phyloP scores from a whole-genome alignment of 1,140 invertebrate genomes.

The Caenorhabditis tropicalis region DNA sequence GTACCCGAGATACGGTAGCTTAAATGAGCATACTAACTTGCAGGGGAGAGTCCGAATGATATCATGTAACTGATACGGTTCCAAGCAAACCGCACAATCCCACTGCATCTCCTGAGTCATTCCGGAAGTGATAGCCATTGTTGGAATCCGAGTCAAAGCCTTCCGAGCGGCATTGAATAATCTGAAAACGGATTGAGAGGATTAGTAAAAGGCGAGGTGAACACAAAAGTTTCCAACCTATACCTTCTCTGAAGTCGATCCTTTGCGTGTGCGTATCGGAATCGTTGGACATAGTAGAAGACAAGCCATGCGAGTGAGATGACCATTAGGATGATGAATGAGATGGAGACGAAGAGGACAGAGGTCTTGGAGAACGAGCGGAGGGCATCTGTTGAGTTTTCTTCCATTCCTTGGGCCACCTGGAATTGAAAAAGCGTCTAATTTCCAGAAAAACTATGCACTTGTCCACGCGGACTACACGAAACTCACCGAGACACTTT shows the following conservation, averaged over 20 bases:
- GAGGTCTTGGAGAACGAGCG: conserved; percentile 70
- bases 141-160: conserved; percentile 86
- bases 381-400: conserved; percentile 58
- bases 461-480: not conserved
- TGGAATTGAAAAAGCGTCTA: not conserved
- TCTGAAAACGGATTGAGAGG: conserved; percentile 69
- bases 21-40: too few species aligned
- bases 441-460: too few species aligned
- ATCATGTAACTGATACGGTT: conserved; percentile 84
- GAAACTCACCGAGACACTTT: not conserved
- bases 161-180: conserved; percentile 88
- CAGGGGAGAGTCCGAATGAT: conserved; percentile 85
- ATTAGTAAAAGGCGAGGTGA: not conserved
- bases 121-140: conserved; percentile 79
- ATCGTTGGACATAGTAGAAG: conserved; percentile 89
- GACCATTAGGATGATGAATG: conserved; percentile 91
- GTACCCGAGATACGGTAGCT: too few species aligned
- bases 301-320: conserved; percentile 90
- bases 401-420: not conserved
- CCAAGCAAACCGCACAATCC: conserved; percentile 90
- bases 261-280: conserved; percentile 89
- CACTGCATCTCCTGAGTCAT: conserved; percentile 82
- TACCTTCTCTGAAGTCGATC: conserved; percentile 79
- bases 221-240: not conserved
- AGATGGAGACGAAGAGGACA: conserved; percentile 86